phyloP scores from a whole-genome alignment of 1,140 invertebrate species.

The Drosophila nigrodunni region DNA sequence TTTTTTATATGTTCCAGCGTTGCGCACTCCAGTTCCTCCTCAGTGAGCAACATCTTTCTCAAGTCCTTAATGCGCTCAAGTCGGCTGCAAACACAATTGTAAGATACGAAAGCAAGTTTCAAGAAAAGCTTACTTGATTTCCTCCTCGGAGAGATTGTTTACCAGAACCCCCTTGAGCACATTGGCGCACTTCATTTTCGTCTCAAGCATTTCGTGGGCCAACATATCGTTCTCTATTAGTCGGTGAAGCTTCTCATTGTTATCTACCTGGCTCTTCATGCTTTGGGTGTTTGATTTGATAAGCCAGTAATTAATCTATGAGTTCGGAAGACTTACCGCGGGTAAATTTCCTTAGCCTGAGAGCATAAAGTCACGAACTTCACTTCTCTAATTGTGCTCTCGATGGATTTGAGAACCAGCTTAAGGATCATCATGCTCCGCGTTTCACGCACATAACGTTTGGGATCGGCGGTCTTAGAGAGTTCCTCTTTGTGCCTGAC shows the following conservation, averaged over 20 bases:
- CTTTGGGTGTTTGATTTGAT: slow-evolving; percentile 27
- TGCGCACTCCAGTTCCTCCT: slow-evolving; percentile 39
- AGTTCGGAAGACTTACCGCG: slow-evolving; percentile 45
- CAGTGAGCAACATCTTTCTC: slow-evolving; percentile 37
- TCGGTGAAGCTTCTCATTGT: slow-evolving; percentile 74
- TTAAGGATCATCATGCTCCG: slow-evolving; percentile 74
- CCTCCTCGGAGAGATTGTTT: slow-evolving; percentile 76
- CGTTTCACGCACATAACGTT: slow-evolving; percentile 77
- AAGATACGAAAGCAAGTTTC: neutral
- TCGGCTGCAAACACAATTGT: slow-evolving; percentile 43
- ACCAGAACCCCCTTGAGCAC: slow-evolving; percentile 66
- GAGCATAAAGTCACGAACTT: slow-evolving; percentile 76
- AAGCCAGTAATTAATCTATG: neutral
- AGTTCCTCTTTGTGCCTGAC: slow-evolving; percentile 39
- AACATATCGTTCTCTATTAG: slow-evolving; percentile 71
- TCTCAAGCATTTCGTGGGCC: slow-evolving; percentile 65
- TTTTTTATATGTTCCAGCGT: slow-evolving; percentile 68
- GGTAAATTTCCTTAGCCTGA: slow-evolving; percentile 76
- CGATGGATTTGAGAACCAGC: slow-evolving; percentile 66
- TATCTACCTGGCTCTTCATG: slow-evolving; percentile 79
- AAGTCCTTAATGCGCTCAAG: slow-evolving; percentile 64
- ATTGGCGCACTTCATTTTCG: slow-evolving; percentile 75
- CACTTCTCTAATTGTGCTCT: slow-evolving; percentile 71
- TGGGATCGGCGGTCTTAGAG: slow-evolving; percentile 41
- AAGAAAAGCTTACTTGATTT: slow-evolving; percentile 60